Evolutionary conservation across 1,140 invertebrate genomes (phyloP).

Genomic region (Carposina sasakii): DNA sequence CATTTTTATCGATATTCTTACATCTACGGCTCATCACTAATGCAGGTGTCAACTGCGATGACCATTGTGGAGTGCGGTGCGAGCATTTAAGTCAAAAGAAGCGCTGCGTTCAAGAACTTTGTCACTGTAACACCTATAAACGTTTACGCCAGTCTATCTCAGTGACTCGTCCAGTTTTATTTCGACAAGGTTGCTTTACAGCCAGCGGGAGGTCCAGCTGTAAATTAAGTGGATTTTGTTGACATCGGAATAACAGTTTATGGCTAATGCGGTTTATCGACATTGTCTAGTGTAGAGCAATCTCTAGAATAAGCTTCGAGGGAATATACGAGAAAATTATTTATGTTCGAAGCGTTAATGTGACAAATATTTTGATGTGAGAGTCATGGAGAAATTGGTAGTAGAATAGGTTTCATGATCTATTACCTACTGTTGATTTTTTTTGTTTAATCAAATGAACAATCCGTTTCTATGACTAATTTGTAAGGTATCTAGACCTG

Average conservation of each 20-base stretch:
- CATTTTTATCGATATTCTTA: slow-evolving; percentile 22
- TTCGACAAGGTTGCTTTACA: slow-evolving; percentile 47
- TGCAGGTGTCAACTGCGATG: slow-evolving; percentile 57
- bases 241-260: slow-evolving; percentile 68
- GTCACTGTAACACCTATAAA: slow-evolving; percentile 45
- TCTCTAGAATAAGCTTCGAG: too few relatives aligned
- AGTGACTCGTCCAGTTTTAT: slow-evolving; percentile 19
- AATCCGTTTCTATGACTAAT: too few relatives aligned
- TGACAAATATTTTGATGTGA: too few relatives aligned
- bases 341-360: too few relatives aligned
- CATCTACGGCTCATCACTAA: slow-evolving; percentile 36
- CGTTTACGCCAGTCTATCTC: slow-evolving; percentile 32
- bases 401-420: too few relatives aligned
- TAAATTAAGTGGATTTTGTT: slow-evolving; percentile 69
- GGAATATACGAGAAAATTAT: too few relatives aligned
- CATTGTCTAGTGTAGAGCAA: too few relatives aligned
- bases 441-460: too few relatives aligned
- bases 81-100: slow-evolving; percentile 63
- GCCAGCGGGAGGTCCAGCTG: slow-evolving; percentile 52
- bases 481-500: too few relatives aligned
- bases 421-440: too few relatives aligned
- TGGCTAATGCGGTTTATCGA: slow-evolving; percentile 55
- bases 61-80: slow-evolving; percentile 48
- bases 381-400: too few relatives aligned
- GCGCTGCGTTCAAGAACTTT: slow-evolving; percentile 44